Conservation (phyloP, 2,888 invertebrate species). For the Macaria liturata region DNA sequence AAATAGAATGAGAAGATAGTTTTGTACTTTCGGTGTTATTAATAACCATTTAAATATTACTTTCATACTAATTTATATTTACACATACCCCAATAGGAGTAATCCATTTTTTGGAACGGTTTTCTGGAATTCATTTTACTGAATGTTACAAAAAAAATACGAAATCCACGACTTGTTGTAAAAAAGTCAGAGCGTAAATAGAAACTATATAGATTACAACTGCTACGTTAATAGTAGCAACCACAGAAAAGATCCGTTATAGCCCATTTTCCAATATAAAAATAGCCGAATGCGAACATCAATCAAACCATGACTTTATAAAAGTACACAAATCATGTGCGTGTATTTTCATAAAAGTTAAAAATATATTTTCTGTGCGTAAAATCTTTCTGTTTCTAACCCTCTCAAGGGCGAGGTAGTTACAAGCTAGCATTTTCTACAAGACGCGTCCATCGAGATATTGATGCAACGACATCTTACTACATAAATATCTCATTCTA, state of each 20-base stretch:
- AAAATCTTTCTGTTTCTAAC: slow-evolving; percentile 52
- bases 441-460: slow-evolving; percentile 58
- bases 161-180: too few relatives aligned
- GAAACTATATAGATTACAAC: too few relatives aligned
- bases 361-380: slow-evolving; percentile 54
- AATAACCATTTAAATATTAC: too few relatives aligned
- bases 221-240: slow-evolving; percentile 1
- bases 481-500: too few relatives aligned
- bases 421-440: slow-evolving; percentile 69
- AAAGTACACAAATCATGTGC: slow-evolving; percentile 57
- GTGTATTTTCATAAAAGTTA: slow-evolving; percentile 51
- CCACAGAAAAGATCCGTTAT: slow-evolving; percentile 16
- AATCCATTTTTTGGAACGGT: too few relatives aligned
- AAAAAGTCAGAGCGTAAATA: too few relatives aligned
- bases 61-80: too few relatives aligned
- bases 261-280: slow-evolving; percentile 26
- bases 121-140: too few relatives aligned
- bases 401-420: slow-evolving; percentile 66
- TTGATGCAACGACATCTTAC: slow-evolving; percentile 20
- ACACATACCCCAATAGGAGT: too few relatives aligned
- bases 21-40: too few relatives aligned
- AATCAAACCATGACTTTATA: slow-evolving; percentile 58
- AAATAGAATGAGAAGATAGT: too few relatives aligned
- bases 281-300: slow-evolving; percentile 44
- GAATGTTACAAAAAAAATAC: too few relatives aligned